Conservation (phyloP, 2,888 invertebrate species). For the Muschampia plurimacula region DNA sequence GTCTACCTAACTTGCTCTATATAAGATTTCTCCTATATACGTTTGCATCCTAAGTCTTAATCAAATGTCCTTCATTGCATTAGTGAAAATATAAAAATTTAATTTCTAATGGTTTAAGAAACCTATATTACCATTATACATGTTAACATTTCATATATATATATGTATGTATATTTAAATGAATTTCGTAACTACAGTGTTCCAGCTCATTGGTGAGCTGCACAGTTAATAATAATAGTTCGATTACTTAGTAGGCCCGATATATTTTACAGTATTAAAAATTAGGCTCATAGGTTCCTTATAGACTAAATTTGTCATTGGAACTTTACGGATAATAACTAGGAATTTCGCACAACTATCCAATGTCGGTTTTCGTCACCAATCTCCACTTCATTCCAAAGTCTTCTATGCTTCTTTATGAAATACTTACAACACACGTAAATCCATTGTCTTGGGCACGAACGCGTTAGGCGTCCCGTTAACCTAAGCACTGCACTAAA, state of each 20-base stretch:
- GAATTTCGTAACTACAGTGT: conserved; percentile 54
- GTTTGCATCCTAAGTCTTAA: conserved; percentile 71
- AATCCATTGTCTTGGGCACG: conserved; percentile 49
- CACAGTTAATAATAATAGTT: conserved; percentile 59
- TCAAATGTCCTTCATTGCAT: conserved; percentile 79
- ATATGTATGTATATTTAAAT: conserved; percentile 60
- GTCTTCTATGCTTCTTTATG: conserved; percentile 21
- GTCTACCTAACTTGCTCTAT: conserved; percentile 68
- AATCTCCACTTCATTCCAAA: conserved; percentile 44
- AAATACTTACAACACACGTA: conserved; percentile 56
- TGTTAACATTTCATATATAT: conserved; percentile 78
- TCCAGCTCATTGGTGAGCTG: conserved; percentile 26
- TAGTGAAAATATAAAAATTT: conserved; percentile 83
- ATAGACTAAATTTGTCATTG: conserved; percentile 58
- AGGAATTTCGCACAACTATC: conserved; percentile 57
- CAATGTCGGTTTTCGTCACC: conserved; percentile 31
- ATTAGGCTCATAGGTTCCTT: conserved; percentile 76
- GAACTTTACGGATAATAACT: conserved; percentile 58
- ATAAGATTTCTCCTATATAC: conserved; percentile 66
- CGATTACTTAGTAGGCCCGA: conserved; percentile 79
- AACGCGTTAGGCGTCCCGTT: conserved; percentile 26
- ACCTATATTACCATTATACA: conserved; percentile 81
- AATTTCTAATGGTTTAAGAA: conserved; percentile 82
- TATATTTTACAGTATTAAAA: conserved; percentile 71
- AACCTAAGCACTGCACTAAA: conserved; percentile 34